A percentile compares a stretch with the other conserved stretches of the same genome.
phyloP scores from a whole-genome alignment of 2,797 vertebrate species.

The Anomalospiza imberbis region DNA sequence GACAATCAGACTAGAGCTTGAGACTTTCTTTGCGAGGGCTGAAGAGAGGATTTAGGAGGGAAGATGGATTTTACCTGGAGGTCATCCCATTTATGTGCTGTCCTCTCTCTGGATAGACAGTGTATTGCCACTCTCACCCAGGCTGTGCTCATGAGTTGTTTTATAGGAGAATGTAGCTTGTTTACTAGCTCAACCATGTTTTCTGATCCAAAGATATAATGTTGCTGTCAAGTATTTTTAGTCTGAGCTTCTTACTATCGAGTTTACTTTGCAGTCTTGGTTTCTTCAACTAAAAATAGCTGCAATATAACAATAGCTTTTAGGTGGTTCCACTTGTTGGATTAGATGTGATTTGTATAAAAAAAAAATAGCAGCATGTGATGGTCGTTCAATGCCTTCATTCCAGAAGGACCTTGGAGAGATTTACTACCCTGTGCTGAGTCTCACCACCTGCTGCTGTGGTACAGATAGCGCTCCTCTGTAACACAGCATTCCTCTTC shows the following conservation, averaged over 20 bases:
- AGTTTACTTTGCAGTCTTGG: constrained; percentile 4
- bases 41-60: neutral
- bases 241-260: neutral
- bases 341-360: neutral
- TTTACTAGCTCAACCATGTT: constrained; percentile 5
- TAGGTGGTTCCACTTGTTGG: neutral
- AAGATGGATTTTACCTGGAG: neutral
- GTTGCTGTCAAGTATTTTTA: constrained; percentile 46
- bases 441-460: neutral
- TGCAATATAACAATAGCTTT: constrained; percentile 3
- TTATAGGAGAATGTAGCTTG: neutral
- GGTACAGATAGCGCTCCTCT: neutral
- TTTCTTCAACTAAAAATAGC: constrained; percentile 27
- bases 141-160: neutral
- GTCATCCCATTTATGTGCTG: neutral
- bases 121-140: neutral
- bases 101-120: neutral
- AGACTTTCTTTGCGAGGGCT: neutral
- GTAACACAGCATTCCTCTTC: neutral
- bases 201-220: constrained; percentile 18
- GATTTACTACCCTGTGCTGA: neutral
- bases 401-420: neutral
- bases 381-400: neutral
- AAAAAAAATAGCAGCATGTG: neutral
- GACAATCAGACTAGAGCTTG: neutral